Percentiles rank a stretch among this genome's conserved stretches.
Conservation (phyloP, 2,113 vertebrate species). For the Climacteris rufus region DNA sequence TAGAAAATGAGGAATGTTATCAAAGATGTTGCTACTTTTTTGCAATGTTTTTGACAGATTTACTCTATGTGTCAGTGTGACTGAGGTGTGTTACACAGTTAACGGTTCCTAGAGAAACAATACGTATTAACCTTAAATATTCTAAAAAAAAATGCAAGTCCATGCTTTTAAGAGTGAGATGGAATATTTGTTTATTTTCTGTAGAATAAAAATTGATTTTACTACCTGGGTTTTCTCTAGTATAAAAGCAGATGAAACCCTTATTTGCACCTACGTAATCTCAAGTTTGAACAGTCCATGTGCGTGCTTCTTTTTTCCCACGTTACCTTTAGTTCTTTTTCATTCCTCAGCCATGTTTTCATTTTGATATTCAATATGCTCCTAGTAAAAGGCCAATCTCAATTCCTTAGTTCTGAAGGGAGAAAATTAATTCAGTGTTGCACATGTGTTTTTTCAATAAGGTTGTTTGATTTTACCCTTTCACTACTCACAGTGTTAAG, state of each 20-base stretch:
- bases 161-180: neutral
- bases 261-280: neutral
- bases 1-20: slow-evolving; percentile 12
- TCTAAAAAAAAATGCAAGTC: neutral
- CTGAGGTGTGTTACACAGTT: neutral
- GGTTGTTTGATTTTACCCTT: neutral
- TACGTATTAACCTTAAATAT: neutral
- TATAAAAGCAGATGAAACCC: neutral
- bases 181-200: neutral
- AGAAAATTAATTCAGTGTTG: neutral
- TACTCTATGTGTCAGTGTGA: neutral
- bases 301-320: neutral
- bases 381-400: neutral
- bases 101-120: neutral
- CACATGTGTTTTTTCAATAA: accelerated
- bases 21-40: neutral
- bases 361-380: neutral
- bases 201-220: neutral
- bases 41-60: neutral
- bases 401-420: neutral
- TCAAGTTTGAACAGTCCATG: neutral
- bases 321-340: neutral
- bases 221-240: neutral
- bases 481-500: neutral
- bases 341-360: neutral